Conservation (phyloP, 1,140 invertebrate species). For the Heliconius melpomene region DNA sequence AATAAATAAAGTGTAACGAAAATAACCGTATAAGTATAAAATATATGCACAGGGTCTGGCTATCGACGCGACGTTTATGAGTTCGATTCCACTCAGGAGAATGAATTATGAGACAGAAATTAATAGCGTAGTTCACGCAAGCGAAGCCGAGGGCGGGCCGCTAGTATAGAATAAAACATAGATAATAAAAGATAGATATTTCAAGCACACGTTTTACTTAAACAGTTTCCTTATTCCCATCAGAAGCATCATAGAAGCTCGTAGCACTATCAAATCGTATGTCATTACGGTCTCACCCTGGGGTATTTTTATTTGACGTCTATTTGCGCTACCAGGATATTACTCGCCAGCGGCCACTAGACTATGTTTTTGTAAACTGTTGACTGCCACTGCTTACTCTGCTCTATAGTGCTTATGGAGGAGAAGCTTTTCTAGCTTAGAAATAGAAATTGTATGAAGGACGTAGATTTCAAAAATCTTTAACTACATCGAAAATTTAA, state of each 20-base stretch:
- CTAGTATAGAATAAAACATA: no score
- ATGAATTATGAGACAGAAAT: no score
- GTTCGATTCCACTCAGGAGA: no score
- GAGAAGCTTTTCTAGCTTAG: background rate
- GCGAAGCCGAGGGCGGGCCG: no score
- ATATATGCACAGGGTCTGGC: no score
- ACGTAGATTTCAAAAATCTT: background rate
- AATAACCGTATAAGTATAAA: no score
- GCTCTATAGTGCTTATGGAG: constrained; percentile 7
- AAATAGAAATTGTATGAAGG: background rate
- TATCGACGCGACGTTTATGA: no score
- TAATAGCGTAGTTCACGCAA: no score
- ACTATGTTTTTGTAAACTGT: constrained; percentile 28
- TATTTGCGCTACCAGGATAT: constrained; percentile 34
- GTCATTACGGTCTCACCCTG: background rate
- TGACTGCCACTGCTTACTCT: constrained; percentile 20
- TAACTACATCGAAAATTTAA: background rate
- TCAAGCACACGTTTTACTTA: background rate
- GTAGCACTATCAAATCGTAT: background rate
- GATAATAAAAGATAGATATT: background rate
- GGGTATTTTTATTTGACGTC: constrained; percentile 8
- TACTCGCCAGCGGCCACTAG: constrained; percentile 36
- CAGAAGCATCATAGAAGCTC: background rate
- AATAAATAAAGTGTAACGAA: no score
- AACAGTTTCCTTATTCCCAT: background rate